Base-by-base conservation (phyloP, 2,113 vertebrate species). In the Acanthisitta chloris region DNA sequence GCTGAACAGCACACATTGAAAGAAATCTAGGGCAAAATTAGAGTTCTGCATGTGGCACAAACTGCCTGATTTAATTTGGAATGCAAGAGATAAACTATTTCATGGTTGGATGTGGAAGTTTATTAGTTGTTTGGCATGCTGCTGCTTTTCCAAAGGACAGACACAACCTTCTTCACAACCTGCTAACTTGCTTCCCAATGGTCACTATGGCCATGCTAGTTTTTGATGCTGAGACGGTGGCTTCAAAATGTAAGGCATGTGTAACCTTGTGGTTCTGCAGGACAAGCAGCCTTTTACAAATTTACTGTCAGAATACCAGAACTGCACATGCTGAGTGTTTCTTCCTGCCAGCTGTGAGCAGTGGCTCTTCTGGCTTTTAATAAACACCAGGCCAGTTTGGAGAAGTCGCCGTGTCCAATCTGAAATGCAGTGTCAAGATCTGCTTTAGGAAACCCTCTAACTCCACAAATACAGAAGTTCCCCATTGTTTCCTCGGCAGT, bases 1-100 rank as follows among this genome's bases (percentile, higher is more conserved):
- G 58, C 66, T 83, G 76, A 90, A 80, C 17, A 77, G 45, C 55
- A 43, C 45, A 49, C 29, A 46, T 0, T 57, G 62, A 88, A 70
- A 86, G 54, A 94, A 93, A 95, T 81, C 92, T 70, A 81, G 90
- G 67, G 49, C 86, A 95, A 90, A 86, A 83, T 48, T 34, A 66
- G 51, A 69, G 49, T 46, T 49, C 45, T 91, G 67, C 43, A 64
- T 9, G 5, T 55, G 34, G 51, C 55, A 74, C 14, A 34, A 72
- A 43, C 26, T 36, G 42, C 49, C 28, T 83, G 15, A 49, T 77
- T 72, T 42, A 58, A 69, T 43, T 73, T 57, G 58, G 66, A 76
- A 82, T 12, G 36, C 52, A 78, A 64, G 25, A 24, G 45, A 76
- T 10, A 13, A 86, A 71, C 17, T 46, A 9, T 71, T 83, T 84